Base-by-base conservation (phyloP, 2,888 invertebrate species). In the Notodromas monacha region DNA sequence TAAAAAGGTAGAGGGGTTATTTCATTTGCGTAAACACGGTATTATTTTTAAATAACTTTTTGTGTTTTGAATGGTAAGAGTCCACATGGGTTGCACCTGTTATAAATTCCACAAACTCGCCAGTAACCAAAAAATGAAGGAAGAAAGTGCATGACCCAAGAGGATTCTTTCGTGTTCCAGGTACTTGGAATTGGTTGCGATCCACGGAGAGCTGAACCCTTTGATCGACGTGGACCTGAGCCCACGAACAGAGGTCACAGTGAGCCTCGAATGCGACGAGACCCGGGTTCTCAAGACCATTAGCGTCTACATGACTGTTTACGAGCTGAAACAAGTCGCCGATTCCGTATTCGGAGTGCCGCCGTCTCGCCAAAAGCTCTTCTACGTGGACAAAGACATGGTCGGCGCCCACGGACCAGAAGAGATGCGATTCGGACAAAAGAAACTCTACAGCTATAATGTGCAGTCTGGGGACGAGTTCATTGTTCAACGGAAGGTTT, bases 361-460 rank as follows among this genome's bases (percentile, higher is more conserved):
- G 16, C 66, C 69, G 1, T 60, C 65, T 31, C 69, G 70, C 50
- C 76, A 81, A 72, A 6, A 73, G 37, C 56, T 86, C 12, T 84
- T 67, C 50, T 81, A 81, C 47, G 63, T 73, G 6, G 81, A 84
- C 47, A 69, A 74, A 44, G 57, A 54, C 34, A 47, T 58, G 47
- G 49, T 50, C 39, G 47, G 49, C 28, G 45, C 49, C 12, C 47
- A 50, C 33, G 74, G 73, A 12, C 72, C 76, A 1, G 79, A 79
- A 47, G 73, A 74, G 48, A 73, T 84, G 69, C 64, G 65, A 40
- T 77, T 63, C 43, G 73, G 76, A 2, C 68, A 68, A 41, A 77
- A 79, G 46, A 72, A 70, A 47, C 58, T 84, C 13, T 79, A 79
- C 49, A 73, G 76, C 35, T 79, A 79, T 52, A 77, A 77, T 50